Evolutionary conservation across 2,113 vertebrate genomes (phyloP).

Genomic region (Dinomys branickii): DNA sequence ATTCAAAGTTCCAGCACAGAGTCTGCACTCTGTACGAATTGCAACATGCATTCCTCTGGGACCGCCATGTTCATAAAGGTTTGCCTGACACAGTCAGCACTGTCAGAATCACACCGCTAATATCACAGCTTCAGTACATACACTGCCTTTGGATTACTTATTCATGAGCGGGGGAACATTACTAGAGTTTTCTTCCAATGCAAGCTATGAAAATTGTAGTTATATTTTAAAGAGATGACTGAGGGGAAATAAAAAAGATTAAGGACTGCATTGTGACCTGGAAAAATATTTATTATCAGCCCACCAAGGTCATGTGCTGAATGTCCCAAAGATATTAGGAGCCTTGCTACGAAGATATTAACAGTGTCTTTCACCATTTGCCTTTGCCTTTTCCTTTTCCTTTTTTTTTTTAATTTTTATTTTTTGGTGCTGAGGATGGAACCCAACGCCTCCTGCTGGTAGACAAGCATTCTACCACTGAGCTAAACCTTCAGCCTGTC

Average conservation of each 20-base stretch:
- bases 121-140: conserved; percentile 15
- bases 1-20: background rate
- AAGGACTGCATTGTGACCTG: background rate
- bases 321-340: background rate
- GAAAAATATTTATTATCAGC: background rate
- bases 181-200: conserved; percentile 17
- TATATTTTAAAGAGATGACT: conserved; percentile 36
- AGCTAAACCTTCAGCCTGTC: background rate
- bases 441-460: background rate
- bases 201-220: conserved; percentile 39
- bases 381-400: background rate
- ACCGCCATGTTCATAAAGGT: conserved; percentile 35
- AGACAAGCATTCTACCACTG: background rate
- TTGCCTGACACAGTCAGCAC: conserved; percentile 1
- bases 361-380: background rate
- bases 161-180: conserved; percentile 28
- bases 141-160: conserved; percentile 52
- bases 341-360: background rate
- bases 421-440: background rate
- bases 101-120: conserved; percentile 35
- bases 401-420: background rate
- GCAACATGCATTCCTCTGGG: background rate
- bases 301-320: conserved; percentile 39
- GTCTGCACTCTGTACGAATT: too few relatives aligned
- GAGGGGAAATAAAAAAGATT: background rate